A percentile compares a stretch with the other conserved stretches of the same genome.
phyloP scores from a whole-genome alignment of 2,888 invertebrate species.

The Synanthedon tipuliformis region DNA sequence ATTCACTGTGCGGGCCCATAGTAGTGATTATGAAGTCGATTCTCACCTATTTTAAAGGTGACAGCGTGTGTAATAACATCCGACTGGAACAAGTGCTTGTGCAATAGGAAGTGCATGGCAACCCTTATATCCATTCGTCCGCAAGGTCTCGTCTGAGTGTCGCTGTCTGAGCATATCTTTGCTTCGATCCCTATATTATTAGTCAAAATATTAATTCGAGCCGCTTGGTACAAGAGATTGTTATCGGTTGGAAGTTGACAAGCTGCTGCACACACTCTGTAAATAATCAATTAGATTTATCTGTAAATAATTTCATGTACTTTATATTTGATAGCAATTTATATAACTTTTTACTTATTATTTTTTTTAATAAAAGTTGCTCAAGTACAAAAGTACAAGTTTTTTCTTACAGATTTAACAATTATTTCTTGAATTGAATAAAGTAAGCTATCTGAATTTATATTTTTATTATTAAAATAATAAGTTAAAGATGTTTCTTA shows the following conservation, averaged over 20 bases:
- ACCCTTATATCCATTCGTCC: slow-evolving; percentile 29
- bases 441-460: too few species aligned
- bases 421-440: too few species aligned
- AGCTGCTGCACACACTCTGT: slow-evolving; percentile 51
- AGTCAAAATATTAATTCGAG: slow-evolving; percentile 27
- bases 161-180: slow-evolving; percentile 14
- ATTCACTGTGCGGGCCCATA: too few species aligned
- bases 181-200: slow-evolving; percentile 16
- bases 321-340: too few species aligned
- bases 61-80: neutral
- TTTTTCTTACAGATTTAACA: too few species aligned
- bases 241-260: slow-evolving; percentile 32
- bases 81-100: slow-evolving; percentile 24
- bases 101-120: slow-evolving; percentile 26
- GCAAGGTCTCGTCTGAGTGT: slow-evolving; percentile 23
- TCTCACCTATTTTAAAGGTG: neutral
- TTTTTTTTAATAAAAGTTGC: too few species aligned
- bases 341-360: too few species aligned
- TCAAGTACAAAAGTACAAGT: too few species aligned
- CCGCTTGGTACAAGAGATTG: slow-evolving; percentile 28
- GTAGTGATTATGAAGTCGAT: too few species aligned
- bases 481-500: slow-evolving; percentile 8
- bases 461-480: too few species aligned
- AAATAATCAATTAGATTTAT: neutral
- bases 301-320: too few species aligned